A percentile compares a stretch with the other conserved stretches of the same genome.
Evolutionary conservation across 2,797 vertebrate genomes (phyloP).

Genomic region (Vespertilio murinus): DNA sequence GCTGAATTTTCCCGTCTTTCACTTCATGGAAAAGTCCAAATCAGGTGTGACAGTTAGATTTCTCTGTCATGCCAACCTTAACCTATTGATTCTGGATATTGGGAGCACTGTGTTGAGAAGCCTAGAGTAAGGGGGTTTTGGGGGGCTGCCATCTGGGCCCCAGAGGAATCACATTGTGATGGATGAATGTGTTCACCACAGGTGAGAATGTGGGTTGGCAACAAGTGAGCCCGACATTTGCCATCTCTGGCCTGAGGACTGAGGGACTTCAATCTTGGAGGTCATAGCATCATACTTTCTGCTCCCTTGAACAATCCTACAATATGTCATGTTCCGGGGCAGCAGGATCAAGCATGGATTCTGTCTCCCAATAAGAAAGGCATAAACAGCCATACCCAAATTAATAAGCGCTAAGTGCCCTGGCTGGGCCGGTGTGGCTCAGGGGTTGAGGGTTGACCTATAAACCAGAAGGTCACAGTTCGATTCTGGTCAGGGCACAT

Average conservation of each 20-base stretch:
- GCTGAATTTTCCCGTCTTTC: slow-evolving; percentile 2
- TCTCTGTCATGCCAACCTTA: neutral
- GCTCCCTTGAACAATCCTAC: neutral
- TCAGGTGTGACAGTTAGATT: neutral
- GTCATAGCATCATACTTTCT: neutral
- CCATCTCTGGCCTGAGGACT: neutral
- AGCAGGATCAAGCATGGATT: neutral
- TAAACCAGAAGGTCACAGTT: no score
- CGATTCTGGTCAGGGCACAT: no score
- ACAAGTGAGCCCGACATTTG: neutral
- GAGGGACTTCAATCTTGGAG: neutral
- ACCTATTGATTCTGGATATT: neutral
- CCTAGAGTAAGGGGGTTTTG: rapidly evolving
- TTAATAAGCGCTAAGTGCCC: neutral
- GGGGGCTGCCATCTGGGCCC: neutral
- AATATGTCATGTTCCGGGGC: neutral
- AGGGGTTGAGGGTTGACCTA: no score
- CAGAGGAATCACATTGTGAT: neutral
- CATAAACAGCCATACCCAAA: neutral
- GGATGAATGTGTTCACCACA: neutral
- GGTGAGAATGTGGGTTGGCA: neutral
- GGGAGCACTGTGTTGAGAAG: neutral
- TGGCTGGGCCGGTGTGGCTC: neutral
- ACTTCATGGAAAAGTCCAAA: neutral
- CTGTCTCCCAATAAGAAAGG: neutral